phyloP scores from a whole-genome alignment of 1,140 invertebrate species.

The Vollenhovia emeryi region DNA sequence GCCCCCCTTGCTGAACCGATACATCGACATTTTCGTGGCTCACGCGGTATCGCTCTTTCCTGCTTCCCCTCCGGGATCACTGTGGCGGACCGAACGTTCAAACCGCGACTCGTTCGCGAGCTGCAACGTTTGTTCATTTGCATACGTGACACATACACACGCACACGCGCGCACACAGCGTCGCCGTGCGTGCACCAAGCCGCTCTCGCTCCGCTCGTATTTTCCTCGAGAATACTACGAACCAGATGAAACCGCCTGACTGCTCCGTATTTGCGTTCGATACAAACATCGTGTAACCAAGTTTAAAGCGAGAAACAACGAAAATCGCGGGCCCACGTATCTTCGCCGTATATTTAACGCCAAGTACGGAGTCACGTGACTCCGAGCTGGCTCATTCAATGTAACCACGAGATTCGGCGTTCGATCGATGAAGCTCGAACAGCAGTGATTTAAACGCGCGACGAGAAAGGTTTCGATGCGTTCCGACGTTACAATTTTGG shows the following conservation, averaged over 20 bases:
- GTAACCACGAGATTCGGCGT: background rate
- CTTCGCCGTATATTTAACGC: background rate
- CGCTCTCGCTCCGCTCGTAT: background rate
- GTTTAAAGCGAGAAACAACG: background rate
- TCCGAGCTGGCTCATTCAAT: background rate
- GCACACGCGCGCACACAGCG: no score
- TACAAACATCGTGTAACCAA: background rate
- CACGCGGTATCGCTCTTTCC: background rate
- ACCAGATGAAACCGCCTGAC: background rate
- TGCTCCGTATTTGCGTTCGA: background rate
- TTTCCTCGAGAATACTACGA: background rate
- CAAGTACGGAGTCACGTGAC: background rate
- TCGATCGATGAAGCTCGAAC: background rate
- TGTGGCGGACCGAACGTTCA: background rate
- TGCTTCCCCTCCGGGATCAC: background rate
- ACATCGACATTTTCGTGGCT: slow-evolving; percentile 87
- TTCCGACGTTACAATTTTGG: background rate
- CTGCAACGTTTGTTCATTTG: slow-evolving; percentile 45
- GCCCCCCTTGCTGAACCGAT: slow-evolving; percentile 90
- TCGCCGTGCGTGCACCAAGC: background rate
- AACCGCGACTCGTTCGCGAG: slow-evolving; percentile 4
- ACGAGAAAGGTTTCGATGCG: background rate
- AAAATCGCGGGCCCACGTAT: background rate
- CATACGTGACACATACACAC: slow-evolving; percentile 4
- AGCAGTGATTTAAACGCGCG: background rate